Evolutionary conservation across 1,140 invertebrate genomes (phyloP), one percentile per base, ranked within the genome.

Genomic region (Drosophila leontia): DNA sequence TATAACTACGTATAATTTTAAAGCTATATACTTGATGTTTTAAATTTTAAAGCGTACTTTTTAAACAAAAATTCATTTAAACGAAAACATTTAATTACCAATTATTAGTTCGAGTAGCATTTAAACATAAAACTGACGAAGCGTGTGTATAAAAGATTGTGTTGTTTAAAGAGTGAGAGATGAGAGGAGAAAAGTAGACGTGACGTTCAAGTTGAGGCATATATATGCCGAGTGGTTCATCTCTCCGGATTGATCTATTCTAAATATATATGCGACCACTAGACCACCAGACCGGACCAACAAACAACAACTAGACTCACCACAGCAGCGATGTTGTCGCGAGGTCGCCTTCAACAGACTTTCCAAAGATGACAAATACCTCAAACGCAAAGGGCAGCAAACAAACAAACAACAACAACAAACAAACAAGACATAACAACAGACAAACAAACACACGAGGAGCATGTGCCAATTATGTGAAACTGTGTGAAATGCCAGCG

Each of bases 101-200:
- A 76, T 91, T 81, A 87, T 81, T 82, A 91, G 67, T 81, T 80
- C 19, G 78, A 77, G 77, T 90, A 90, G 86, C 75, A 86, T 83
- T 82, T 83, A 82, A 82, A 90, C 83, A 85, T 90, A 90, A 91
- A 91, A 91, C 90, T 91, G 90, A 91, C 90, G 90, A 91, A 91
- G 90, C 76, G 82, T 91, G 90, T 91, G 88, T 91, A 81, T 72
- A 74, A 81, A 75, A 74, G 63, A 90, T 80, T 91, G 82, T 91
- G 87, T 91, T 91, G 83, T 91, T 91, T 76, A 69, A 62, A 58
- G 57, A 78, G 60, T 58, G 60, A 63, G 65, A 60, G 47, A 41
- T 19, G 41, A 82, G 57, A 47, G 29, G n/a, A 75, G 37, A 56
- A 60, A 62, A 37, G 41, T 57, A 56, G 41, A 67, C 50, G 47